phyloP scores from a whole-genome alignment of 2,888 invertebrate genomes.

The Ormia ochracea region DNA sequence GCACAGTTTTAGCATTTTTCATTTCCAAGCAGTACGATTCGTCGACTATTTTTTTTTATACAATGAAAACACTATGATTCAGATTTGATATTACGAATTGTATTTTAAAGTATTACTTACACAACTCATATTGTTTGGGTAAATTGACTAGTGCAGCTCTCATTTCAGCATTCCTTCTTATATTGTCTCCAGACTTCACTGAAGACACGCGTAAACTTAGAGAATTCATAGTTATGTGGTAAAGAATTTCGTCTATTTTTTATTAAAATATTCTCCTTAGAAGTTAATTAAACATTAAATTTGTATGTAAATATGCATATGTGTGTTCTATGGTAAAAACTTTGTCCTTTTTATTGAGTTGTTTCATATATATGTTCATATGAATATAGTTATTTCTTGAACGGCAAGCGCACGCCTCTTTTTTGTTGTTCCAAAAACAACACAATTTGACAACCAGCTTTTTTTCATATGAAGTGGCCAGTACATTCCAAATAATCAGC shows the following conservation, averaged over 20 bases:
- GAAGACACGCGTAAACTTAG: constrained; percentile 69
- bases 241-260: constrained; percentile 10
- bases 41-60: constrained; percentile 57
- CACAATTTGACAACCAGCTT: neutral
- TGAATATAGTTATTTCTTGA: neutral
- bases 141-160: constrained; percentile 65
- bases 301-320: neutral
- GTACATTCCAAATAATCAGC: neutral
- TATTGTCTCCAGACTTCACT: constrained; percentile 68
- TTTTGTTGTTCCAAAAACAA: constrained; percentile 39
- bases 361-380: no score
- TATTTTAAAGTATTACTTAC: constrained; percentile 56
- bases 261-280: constrained; percentile 13
- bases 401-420: constrained; percentile 41
- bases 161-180: constrained; percentile 69
- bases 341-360: neutral
- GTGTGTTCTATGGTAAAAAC: constrained; percentile 10
- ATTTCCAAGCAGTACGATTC: constrained; percentile 66
- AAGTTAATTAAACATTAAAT: constrained; percentile 19
- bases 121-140: constrained; percentile 65
- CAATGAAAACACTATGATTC: neutral
- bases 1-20: constrained; percentile 65
- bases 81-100: neutral
- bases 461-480: neutral
- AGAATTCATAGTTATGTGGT: constrained; percentile 67